These are phyloP conservation scores for Gallinago media DNA, from an alignment of 2,113 vertebrate species.

Conservation along the genomic window DNA sequence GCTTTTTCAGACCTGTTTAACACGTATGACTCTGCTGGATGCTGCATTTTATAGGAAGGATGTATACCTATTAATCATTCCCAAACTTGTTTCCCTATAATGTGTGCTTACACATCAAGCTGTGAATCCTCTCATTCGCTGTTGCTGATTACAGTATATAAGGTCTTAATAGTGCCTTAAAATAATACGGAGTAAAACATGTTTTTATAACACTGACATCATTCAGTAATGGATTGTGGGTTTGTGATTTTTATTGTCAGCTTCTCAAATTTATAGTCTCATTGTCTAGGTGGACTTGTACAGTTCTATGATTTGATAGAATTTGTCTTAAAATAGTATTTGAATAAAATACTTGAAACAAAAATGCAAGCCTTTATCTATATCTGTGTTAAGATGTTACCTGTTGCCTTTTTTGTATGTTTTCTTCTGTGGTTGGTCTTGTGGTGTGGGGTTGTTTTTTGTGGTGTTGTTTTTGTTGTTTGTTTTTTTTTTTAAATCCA, in stretches of 20 bases:
- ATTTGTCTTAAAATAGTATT: not conserved
- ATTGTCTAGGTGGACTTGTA: not conserved
- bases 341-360: not conserved
- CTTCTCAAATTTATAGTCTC: not conserved
- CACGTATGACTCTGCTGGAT: not conserved
- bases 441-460: too few relatives aligned
- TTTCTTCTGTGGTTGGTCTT: not conserved
- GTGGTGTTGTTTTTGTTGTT: too few relatives aligned
- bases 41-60: not conserved
- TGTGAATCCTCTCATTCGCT: not conserved
- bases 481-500: not conserved
- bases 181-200: not conserved
- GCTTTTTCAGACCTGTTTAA: not conserved
- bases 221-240: not conserved
- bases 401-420: not conserved
- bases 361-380: not conserved
- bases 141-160: not conserved
- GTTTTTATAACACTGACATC: not conserved
- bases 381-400: not conserved
- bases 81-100: not conserved
- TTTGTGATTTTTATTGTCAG: not conserved
- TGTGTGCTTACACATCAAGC: not conserved
- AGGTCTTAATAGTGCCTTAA: not conserved
- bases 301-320: not conserved
- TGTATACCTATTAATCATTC: fast-evolving